Base-by-base conservation (phyloP, 2,888 invertebrate species). In the Cylloceria caligata region DNA sequence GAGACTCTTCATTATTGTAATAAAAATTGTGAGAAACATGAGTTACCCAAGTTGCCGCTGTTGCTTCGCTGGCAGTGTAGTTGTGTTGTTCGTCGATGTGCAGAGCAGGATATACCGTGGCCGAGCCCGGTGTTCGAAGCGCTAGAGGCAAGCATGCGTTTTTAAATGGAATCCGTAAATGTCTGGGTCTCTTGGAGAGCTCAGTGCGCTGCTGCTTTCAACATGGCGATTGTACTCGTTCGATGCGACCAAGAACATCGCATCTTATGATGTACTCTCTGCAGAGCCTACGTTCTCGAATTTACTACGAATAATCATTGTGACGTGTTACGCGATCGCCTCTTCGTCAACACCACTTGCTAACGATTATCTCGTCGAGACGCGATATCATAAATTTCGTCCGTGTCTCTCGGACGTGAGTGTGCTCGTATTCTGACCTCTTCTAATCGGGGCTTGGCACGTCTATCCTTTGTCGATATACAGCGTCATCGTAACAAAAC, bases 151-250 rank as follows among this genome's bases (percentile, higher is more conserved):
- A 71, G 71, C 71, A 71, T 71, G 71, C 71, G 71, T 71, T 71
- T 71, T 71, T 71, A 71, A 71, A 71, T 71, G 71, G 71, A 71
- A 71, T 71, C 57, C 71, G 71, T 71, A 71, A 71, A 71, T 71
- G 57, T 57, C 71, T 57, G 57, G 42, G 42, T 71, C 39, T 39
- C 21, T 60, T 42, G 21, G 39, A 42, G 71, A 57, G 36, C 60
- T 62, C 75, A 24, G 67, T 65, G 75, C 74, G 74, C 81, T 84
- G 77, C 81, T 84, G 72, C 83, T 86, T 87, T 86, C 88, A 88
- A 88, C 83, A 88, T 88, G 88, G 88, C 88, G 87, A 80, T 84
- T 64, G 84, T 85, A 86, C 86, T 84, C 82, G 84, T 85, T 84
- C 84, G 76, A 83, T 87, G 77, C 80, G 67, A 77, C 83, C 55